A percentile compares a stretch with the other conserved stretches of the same genome.
These are phyloP conservation scores for Tetragonisca angustula DNA, from an alignment of 2,888 invertebrate species.

Conservation along the genomic window DNA sequence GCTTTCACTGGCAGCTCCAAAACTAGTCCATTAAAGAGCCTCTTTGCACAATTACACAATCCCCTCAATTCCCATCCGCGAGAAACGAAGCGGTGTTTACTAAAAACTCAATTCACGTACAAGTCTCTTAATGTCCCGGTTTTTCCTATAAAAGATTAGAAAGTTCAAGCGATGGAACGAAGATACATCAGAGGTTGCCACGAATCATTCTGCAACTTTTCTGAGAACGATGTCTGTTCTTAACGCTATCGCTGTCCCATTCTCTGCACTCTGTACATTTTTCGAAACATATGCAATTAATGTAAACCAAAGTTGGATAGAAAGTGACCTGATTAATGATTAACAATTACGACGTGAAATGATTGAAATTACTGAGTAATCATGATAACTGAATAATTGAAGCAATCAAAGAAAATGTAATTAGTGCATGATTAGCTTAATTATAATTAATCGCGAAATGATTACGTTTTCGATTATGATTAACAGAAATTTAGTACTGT, in stretches of 20 bases:
- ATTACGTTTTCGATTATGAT: too few species aligned
- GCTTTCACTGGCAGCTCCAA: neutral
- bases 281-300: conserved; percentile 11
- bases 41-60: neutral
- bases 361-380: too few species aligned
- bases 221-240: neutral
- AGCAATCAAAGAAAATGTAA: too few species aligned
- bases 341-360: too few species aligned
- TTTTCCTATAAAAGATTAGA: conserved; percentile 1
- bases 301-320: neutral
- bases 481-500: too few species aligned
- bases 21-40: neutral
- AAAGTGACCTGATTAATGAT: too few species aligned
- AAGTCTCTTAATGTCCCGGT: neutral
- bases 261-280: neutral
- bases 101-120: neutral
- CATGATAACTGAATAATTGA: too few species aligned
- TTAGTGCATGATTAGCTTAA: too few species aligned
- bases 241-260: conserved; percentile 11
- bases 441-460: too few species aligned
- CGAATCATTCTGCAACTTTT: neutral
- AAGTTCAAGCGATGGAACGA: conserved; percentile 16
- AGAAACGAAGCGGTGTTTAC: neutral
- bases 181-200: neutral
- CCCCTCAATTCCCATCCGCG: neutral